A percentile compares a stretch with the other conserved stretches of the same genome.
phyloP scores from a whole-genome alignment of 2,113 vertebrate species.

The Amazona guildingii region DNA sequence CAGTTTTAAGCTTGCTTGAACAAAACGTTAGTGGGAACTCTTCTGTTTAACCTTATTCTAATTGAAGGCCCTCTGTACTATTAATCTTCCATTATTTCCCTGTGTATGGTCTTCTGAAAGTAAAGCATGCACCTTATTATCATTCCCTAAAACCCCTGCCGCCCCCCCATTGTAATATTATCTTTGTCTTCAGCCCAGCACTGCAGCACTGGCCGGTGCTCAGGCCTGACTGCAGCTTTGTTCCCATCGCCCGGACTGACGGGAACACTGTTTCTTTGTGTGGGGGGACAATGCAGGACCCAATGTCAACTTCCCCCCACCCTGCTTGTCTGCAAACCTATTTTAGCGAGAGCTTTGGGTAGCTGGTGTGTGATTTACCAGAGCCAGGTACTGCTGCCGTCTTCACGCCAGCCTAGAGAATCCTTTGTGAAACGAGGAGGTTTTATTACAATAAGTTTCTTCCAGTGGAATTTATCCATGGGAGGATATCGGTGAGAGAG shows the following conservation, averaged over 20 bases:
- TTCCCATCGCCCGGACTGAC: neutral
- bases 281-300: neutral
- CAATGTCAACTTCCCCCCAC: neutral
- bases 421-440: neutral
- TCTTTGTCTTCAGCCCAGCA: neutral
- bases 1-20: neutral
- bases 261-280: constrained; percentile 9
- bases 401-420: neutral
- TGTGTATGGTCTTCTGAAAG: neutral
- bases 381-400: neutral
- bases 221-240: neutral
- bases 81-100: neutral
- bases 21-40: neutral
- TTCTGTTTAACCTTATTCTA: neutral
- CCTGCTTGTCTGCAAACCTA: neutral
- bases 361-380: neutral
- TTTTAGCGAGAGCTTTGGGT: neutral
- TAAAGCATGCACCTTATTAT: neutral
- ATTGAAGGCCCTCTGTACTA: neutral
- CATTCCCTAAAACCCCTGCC: neutral
- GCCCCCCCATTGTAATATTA: neutral
- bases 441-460: neutral
- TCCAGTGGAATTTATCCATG: neutral
- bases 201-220: neutral
- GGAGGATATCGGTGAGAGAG: neutral